Evolutionary conservation across 2,113 vertebrate species (phyloP).

Genomic region (Nicator chloris): DNA sequence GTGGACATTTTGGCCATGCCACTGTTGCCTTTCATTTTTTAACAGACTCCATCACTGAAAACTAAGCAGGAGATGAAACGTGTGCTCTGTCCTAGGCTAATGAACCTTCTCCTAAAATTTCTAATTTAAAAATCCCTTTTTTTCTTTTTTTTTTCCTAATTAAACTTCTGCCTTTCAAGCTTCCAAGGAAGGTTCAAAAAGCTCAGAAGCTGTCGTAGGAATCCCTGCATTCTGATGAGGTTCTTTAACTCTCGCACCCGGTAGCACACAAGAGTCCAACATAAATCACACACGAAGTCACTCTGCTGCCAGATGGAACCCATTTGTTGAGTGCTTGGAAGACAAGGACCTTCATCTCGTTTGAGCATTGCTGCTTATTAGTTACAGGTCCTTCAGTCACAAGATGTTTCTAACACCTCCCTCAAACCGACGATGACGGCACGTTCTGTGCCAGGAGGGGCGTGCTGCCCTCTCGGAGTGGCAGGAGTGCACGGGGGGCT

Average conservation of each 20-base stretch:
- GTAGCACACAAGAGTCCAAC: neutral
- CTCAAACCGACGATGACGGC: neutral
- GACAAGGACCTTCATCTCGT: constrained; percentile 5
- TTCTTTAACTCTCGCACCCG: neutral
- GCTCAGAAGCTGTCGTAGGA: neutral
- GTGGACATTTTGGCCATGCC: neutral
- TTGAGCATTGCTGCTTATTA: neutral
- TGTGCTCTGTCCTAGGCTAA: neutral
- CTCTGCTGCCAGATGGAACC: constrained; percentile 39
- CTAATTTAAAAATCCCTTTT: neutral
- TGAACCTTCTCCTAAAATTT: neutral
- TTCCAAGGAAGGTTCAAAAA: neutral
- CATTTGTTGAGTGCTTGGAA: constrained; percentile 7
- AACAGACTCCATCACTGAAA: neutral
- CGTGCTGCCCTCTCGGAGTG: neutral
- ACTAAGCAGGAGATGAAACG: neutral
- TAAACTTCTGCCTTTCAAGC: neutral
- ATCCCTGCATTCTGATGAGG: neutral
- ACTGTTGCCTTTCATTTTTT: neutral
- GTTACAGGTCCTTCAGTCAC: constrained; percentile 27
- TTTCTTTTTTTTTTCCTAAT: neutral
- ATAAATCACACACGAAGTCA: constrained; percentile 8
- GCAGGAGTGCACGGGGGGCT: constrained; percentile 8
- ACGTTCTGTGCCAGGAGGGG: neutral
- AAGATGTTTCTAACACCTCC: constrained; percentile 2